A percentile compares a stretch with the other conserved stretches of the same genome.
These are phyloP conservation scores for Motacilla alba DNA, from an alignment of 2,113 vertebrate species.

Conservation along the genomic window DNA sequence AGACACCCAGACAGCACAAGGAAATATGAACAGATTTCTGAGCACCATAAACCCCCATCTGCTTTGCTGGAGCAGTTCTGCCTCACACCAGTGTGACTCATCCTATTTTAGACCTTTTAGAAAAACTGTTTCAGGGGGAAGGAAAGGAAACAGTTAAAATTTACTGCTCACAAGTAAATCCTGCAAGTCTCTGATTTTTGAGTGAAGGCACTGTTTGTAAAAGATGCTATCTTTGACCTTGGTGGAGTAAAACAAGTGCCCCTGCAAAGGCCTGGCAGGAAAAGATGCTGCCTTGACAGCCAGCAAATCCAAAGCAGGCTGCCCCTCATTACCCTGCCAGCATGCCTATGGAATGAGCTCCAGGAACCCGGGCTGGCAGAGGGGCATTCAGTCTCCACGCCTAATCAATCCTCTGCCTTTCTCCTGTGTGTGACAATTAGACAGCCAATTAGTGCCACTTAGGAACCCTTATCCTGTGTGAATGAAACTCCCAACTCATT, in stretches of 20 bases:
- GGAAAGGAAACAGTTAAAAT: background rate
- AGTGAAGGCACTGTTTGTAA: background rate
- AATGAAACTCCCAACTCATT: slow-evolving; percentile 48
- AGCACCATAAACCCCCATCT: slow-evolving; percentile 6
- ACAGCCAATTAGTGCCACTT: slow-evolving; percentile 62
- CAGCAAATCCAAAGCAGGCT: background rate
- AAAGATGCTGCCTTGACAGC: slow-evolving; percentile 27
- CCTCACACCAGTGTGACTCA: background rate
- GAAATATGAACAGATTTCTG: slow-evolving; percentile 43
- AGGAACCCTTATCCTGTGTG: background rate
- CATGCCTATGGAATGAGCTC: background rate
- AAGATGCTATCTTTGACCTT: slow-evolving; percentile 50
- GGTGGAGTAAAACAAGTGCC: slow-evolving; percentile 32
- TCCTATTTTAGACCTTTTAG: background rate
- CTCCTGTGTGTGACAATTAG: slow-evolving; percentile 45
- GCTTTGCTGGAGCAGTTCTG: slow-evolving; percentile 18
- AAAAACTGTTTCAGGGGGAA: background rate
- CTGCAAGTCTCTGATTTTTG: background rate
- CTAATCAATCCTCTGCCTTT: slow-evolving; percentile 49
- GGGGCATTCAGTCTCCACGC: slow-evolving; percentile 50
- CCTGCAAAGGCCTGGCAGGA: slow-evolving; percentile 9
- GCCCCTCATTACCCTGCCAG: slow-evolving; percentile 54
- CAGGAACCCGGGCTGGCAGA: background rate
- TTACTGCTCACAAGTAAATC: background rate
- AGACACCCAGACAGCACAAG: slow-evolving; percentile 1